These are phyloP conservation scores for Stylophora pistillata DNA, from an alignment of 64 coral and sea anemone species.

Conservation along the genomic window DNA sequence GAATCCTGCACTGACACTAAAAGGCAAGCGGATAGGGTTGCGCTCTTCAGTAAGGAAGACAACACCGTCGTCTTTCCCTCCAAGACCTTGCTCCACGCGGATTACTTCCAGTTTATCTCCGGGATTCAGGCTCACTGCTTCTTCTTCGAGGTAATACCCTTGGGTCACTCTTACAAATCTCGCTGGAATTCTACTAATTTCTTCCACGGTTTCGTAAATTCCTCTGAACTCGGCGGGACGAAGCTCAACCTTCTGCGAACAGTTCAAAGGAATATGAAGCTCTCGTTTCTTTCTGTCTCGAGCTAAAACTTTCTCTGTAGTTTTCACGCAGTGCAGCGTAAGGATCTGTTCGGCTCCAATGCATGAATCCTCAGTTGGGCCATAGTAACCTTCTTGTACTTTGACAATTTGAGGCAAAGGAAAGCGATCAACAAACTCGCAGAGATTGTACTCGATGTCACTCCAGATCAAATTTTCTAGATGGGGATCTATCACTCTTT, in stretches of 20 bases:
- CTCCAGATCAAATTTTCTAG: slow-evolving; percentile 80
- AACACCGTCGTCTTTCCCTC: slow-evolving; percentile 61
- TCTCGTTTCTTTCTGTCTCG: slow-evolving; percentile 72
- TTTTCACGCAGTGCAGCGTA: slow-evolving; percentile 71
- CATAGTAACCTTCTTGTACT: slow-evolving; percentile 92
- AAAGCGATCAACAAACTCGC: slow-evolving; percentile 90
- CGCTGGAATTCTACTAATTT: slow-evolving; percentile 37
- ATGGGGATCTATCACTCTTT: slow-evolving; percentile 18
- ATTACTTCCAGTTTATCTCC: slow-evolving; percentile 87
- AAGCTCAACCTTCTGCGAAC: slow-evolving; percentile 81
- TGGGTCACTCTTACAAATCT: slow-evolving; percentile 89
- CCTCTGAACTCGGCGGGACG: slow-evolving; percentile 76
- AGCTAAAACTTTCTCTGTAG: slow-evolving; percentile 80
- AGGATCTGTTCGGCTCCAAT: slow-evolving; percentile 87
- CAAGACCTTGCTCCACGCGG: slow-evolving; percentile 32
- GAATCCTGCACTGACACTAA: slow-evolving; percentile 74
- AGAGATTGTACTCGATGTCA: slow-evolving; percentile 74
- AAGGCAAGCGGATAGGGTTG: slow-evolving; percentile 49
- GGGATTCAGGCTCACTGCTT: slow-evolving; percentile 82
- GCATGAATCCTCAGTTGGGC: slow-evolving; percentile 88
- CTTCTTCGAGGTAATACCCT: slow-evolving; percentile 75
- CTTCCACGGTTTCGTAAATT: slow-evolving; percentile 72
- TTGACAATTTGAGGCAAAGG: slow-evolving; percentile 85
- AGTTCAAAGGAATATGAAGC: slow-evolving; percentile 88
- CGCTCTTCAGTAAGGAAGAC: slow-evolving; percentile 79